Percentiles rank a stretch among this genome's conserved stretches.
phyloP scores from a whole-genome alignment of 1,140 invertebrate species.

The Saccostrea cuccullata region DNA sequence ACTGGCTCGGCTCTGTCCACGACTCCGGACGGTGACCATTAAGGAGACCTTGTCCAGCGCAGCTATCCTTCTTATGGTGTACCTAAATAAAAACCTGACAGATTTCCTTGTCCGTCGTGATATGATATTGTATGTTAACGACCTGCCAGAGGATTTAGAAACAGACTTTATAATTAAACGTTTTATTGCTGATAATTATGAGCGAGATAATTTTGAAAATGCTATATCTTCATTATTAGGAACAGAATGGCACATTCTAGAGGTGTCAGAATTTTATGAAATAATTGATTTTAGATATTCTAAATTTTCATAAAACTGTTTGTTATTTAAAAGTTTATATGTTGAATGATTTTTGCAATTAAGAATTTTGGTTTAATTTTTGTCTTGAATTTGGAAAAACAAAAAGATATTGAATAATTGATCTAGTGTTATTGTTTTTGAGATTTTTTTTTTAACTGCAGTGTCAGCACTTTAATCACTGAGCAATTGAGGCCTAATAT shows the following conservation, averaged over 20 bases:
- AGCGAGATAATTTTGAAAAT: conserved; percentile 34
- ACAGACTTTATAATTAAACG: background rate
- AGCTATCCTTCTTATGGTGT: conserved; percentile 42
- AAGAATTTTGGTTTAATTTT: no score
- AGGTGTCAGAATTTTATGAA: conserved; percentile 18
- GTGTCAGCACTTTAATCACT: no score
- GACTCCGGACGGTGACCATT: conserved; percentile 36
- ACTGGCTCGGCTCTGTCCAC: conserved; percentile 41
- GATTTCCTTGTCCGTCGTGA: conserved; percentile 47
- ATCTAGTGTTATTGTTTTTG: no score
- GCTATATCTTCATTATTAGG: conserved; percentile 46
- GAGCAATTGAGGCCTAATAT: no score
- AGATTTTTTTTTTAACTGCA: no score
- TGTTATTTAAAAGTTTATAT: background rate
- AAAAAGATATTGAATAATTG: no score
- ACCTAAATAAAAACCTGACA: conserved; percentile 38
- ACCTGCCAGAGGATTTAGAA: conserved; percentile 40
- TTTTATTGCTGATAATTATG: conserved; percentile 16
- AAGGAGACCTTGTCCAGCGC: conserved; percentile 54
- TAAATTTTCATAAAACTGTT: background rate
- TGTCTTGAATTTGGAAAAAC: no score
- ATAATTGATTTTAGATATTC: conserved; percentile 24
- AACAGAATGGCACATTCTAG: conserved; percentile 28
- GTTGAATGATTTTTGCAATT: no score
- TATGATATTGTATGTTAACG: conserved; percentile 49